Percentiles rank a stretch among this genome's conserved stretches.
Conservation (phyloP, 2,113 vertebrate species). For the Scytalopus superciliaris region DNA sequence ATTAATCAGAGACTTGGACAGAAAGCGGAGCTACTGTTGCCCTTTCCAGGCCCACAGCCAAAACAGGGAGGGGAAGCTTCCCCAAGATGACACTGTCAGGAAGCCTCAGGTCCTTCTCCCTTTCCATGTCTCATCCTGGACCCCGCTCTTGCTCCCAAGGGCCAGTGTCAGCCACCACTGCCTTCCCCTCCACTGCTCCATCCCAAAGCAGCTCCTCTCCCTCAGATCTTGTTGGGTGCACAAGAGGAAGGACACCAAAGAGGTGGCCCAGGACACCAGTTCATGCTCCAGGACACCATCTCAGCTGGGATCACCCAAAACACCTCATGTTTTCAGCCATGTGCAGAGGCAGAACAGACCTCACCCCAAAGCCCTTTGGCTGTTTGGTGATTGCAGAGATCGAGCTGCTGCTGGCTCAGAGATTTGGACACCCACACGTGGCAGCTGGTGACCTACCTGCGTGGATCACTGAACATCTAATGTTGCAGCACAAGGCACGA, state of each 20-base stretch:
- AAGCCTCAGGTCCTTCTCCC: background rate
- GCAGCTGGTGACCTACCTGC: background rate
- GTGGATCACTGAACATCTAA: background rate
- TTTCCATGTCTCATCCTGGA: rapidly evolving
- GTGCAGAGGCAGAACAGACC: background rate
- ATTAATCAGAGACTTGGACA: background rate
- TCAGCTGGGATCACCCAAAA: background rate
- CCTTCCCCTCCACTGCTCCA: background rate
- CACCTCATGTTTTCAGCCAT: rapidly evolving
- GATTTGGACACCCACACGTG: background rate
- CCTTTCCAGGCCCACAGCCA: background rate
- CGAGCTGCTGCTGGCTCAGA: background rate
- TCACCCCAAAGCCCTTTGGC: background rate
- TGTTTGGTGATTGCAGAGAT: rapidly evolving
- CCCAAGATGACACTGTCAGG: rapidly evolving
- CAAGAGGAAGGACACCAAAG: background rate
- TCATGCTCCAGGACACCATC: background rate
- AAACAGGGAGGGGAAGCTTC: background rate
- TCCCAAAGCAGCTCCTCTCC: background rate
- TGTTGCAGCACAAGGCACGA: background rate
- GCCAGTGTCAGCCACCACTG: background rate
- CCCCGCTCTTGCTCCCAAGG: rapidly evolving
- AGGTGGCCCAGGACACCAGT: background rate
- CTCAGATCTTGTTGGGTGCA: rapidly evolving
- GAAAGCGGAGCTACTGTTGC: background rate